Evolutionary conservation across 2,797 vertebrate species (phyloP), one percentile per base, ranked within the genome.

Genomic region (Typhlichthys eigenmanni): DNA sequence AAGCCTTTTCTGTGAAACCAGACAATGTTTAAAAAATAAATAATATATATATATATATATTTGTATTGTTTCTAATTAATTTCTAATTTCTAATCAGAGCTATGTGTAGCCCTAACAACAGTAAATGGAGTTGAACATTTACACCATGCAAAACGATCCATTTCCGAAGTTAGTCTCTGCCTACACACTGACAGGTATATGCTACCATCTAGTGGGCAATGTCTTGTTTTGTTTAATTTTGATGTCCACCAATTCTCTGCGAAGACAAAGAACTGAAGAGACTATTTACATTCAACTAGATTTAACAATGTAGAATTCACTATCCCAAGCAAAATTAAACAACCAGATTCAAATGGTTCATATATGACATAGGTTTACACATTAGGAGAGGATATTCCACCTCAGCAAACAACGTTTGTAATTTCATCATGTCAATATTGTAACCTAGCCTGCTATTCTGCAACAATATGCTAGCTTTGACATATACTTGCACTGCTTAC

Each of bases 161-260:
- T 43, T 7, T 43, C 7, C 9, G 38, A 43, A 43, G 38, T 43
- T 43, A 43, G 38, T 43, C 38, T 8, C 38, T 43, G 38, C 38
- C 38, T 9, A 43, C 7, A 43, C 9, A 43, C 5, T 9, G 2
- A 43, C 8, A 43, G 66, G 58, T 68, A 53, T n/a, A 62, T 8
- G 5, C 1, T 52, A 62, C 83, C 83, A 80, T 73, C 87, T 86
- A 72, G 81, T 87, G 87, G 86, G 62, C 9, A 0, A 16, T 58
- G 38, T 12, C 2, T 13, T 24, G 19, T 4, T 32, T 13, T 32
- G n/a, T 55, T 34, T n/a, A 13, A 55, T 2, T 32, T 13, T 32
- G 19, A 63, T 16, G 4, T 51, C 17, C 0, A 11, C 1, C 13
- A 16, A 17, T 7, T 5, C 13, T 46, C 58, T 17, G 63, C n/a